Percentiles rank a stretch among this genome's conserved stretches.
phyloP scores from a whole-genome alignment of 2,113 vertebrate genomes.

The Aramus guarauna region DNA sequence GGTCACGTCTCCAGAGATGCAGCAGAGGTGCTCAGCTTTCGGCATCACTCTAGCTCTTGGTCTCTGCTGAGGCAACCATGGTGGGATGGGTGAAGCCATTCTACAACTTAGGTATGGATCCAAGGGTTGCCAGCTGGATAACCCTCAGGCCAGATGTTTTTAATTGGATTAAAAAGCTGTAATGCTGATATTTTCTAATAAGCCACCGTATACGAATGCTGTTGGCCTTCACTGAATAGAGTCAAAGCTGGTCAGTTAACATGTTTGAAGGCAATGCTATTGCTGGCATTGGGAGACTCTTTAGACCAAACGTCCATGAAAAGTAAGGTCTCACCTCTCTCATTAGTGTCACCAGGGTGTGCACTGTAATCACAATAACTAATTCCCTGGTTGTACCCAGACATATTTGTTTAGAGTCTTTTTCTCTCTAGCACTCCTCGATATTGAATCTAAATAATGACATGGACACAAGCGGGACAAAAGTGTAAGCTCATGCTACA shows the following conservation, averaged over 20 bases:
- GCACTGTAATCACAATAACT: background rate
- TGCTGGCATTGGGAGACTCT: background rate
- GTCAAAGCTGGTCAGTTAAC: background rate
- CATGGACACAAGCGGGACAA: background rate
- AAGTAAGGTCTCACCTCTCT: background rate
- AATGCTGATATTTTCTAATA: constrained; percentile 19
- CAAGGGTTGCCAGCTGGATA: constrained; percentile 36
- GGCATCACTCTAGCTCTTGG: background rate
- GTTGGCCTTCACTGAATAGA: background rate
- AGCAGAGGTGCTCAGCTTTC: background rate
- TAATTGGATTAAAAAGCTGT: constrained; percentile 42
- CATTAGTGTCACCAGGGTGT: background rate
- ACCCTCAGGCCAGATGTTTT: constrained; percentile 25
- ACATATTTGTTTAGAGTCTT: background rate
- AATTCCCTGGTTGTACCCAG: background rate
- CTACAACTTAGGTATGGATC: background rate
- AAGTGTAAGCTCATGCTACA: background rate
- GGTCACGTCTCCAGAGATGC: background rate
- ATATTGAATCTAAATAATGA: background rate
- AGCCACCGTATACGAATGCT: background rate
- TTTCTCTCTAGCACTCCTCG: background rate
- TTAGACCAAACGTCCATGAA: background rate
- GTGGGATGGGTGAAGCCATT: background rate
- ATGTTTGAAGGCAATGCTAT: background rate
- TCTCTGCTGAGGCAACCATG: background rate